These are phyloP conservation scores for Amblyopsis rosae DNA, from an alignment of 2,113 vertebrate genomes.

Conservation along the genomic window DNA sequence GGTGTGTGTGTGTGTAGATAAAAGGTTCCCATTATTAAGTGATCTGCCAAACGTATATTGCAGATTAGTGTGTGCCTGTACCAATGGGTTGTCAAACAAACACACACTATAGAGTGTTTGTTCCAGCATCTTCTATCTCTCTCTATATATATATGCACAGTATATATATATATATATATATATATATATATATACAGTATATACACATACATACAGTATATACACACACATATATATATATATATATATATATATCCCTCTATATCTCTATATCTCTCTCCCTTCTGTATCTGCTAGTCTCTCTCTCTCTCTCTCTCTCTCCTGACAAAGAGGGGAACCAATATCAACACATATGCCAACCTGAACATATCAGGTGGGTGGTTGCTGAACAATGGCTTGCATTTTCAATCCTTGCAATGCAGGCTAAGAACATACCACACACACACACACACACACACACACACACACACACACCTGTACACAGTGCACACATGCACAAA, in stretches of 20 bases:
- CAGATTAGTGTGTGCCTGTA: slow-evolving; percentile 19
- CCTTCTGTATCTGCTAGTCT: too few species aligned
- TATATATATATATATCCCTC: too few species aligned
- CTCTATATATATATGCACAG: too few species aligned
- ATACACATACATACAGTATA: too few species aligned
- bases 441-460: slow-evolving; percentile 1
- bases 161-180: too few species aligned
- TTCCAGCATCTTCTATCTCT: neutral
- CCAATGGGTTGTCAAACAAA: slow-evolving; percentile 3
- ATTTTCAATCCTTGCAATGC: too few species aligned
- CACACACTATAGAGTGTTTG: neutral
- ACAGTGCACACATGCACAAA: neutral
- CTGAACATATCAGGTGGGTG: slow-evolving; percentile 62
- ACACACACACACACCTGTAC: neutral
- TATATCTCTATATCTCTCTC: too few species aligned
- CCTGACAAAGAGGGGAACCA: slow-evolving; percentile 30
- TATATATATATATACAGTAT: too few species aligned
- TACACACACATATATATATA: too few species aligned
- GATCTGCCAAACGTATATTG: slow-evolving; percentile 44
- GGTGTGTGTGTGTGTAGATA: slow-evolving; percentile 16
- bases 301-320: too few species aligned
- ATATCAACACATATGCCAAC: slow-evolving; percentile 56
- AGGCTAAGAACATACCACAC: neutral
- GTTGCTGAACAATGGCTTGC: slow-evolving; percentile 46
- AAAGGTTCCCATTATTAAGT: slow-evolving; percentile 41